Evolutionary conservation across 1,140 invertebrate genomes (phyloP).

Genomic region (Bombus pascuorum): DNA sequence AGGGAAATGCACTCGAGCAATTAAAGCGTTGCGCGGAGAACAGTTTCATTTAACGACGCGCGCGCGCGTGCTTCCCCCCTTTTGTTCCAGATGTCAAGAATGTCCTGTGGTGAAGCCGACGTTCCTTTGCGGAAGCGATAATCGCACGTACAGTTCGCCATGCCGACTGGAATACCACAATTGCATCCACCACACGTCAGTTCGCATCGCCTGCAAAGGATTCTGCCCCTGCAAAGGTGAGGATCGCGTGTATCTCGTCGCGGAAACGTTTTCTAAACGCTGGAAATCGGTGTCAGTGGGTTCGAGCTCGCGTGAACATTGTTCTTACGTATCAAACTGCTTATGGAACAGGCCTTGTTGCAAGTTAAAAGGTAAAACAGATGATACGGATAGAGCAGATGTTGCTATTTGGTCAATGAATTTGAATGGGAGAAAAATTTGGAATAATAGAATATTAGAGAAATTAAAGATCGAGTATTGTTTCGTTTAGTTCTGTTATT

Average conservation of each 20-base stretch:
- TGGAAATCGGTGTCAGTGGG: neutral
- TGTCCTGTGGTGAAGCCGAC: conserved; percentile 90
- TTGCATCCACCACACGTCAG: conserved; percentile 91
- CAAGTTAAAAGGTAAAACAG: no score
- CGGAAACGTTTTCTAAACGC: neutral
- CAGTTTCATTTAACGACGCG: conserved; percentile 14
- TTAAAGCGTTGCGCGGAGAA: conserved; percentile 17
- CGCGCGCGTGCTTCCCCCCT: conserved; percentile 3
- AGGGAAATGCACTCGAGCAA: conserved; percentile 15
- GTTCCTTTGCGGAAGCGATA: conserved; percentile 95
- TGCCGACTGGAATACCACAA: conserved; percentile 96
- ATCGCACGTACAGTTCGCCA: conserved; percentile 95
- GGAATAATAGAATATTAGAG: no score
- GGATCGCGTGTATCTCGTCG: conserved; percentile 20
- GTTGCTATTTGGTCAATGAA: no score
- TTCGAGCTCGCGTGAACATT: neutral
- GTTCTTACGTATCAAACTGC: neutral
- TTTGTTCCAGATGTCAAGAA: conserved; percentile 87
- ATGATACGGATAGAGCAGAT: no score
- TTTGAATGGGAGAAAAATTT: no score
- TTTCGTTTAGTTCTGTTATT: no score
- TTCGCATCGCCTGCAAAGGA: conserved; percentile 92
- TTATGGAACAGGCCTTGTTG: no score
- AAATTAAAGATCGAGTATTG: no score
- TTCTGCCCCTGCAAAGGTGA: conserved; percentile 94